Conservation (phyloP, 1,140 invertebrate genomes). For the Bacillus rossius region DNA sequence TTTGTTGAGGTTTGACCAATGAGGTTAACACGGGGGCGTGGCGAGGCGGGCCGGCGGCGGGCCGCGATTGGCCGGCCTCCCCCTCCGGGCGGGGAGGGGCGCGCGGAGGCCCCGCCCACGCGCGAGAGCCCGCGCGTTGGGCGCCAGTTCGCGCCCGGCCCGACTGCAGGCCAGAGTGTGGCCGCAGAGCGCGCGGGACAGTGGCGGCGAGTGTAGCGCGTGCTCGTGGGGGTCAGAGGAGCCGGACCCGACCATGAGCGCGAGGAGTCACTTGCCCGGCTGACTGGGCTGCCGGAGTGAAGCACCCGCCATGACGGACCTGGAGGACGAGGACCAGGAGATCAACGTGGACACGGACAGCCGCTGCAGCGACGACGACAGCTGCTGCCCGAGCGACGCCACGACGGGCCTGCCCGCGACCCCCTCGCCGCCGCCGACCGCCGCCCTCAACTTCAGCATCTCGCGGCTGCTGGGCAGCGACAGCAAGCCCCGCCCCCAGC, state of each 20-base stretch:
- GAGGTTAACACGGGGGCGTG: slow-evolving; percentile 12
- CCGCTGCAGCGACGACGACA: slow-evolving; percentile 16
- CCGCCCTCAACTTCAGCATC: slow-evolving; percentile 48
- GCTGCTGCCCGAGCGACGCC: not conserved
- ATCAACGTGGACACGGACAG: slow-evolving; percentile 32
- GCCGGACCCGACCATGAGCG: no score
- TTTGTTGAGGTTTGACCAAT: slow-evolving; percentile 11
- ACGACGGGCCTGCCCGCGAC: slow-evolving; percentile 29
- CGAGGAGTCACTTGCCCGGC: no score
- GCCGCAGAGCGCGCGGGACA: no score
- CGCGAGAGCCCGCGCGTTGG: not conserved
- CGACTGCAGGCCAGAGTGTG: no score
- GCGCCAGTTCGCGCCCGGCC: not conserved
- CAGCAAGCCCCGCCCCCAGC: slow-evolving; percentile 9
- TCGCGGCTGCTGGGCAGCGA: slow-evolving; percentile 44
- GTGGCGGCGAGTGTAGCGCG: no score
- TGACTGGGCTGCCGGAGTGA: no score
- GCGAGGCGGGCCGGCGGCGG: not conserved
- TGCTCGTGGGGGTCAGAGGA: no score
- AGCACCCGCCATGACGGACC: not conserved
- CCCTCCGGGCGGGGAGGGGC: not conserved
- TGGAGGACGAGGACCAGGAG: slow-evolving; percentile 28
- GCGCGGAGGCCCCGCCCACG: not conserved
- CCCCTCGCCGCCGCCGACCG: slow-evolving; percentile 23
- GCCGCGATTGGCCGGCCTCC: slow-evolving; percentile 6